Evolutionary conservation across 2,888 invertebrate genomes (phyloP).

Genomic region (Cataglyphis livida): DNA sequence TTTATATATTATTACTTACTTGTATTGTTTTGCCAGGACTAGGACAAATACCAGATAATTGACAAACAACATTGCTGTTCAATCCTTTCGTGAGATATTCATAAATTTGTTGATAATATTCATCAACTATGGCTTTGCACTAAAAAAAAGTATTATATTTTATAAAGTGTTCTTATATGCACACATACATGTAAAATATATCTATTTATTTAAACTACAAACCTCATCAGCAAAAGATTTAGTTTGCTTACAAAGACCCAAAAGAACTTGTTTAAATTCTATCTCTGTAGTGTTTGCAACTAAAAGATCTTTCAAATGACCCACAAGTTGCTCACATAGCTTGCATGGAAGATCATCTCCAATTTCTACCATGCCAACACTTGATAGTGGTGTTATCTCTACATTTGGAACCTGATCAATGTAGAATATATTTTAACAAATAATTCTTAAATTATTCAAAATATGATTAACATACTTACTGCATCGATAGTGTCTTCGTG

Average conservation of each 20-base stretch:
- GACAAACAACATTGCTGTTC: slow-evolving; percentile 90
- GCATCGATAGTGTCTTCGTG: slow-evolving; percentile 87
- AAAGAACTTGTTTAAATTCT: slow-evolving; percentile 92
- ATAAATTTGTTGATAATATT: slow-evolving; percentile 93
- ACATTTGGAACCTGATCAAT: slow-evolving; percentile 83
- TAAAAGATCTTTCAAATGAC: slow-evolving; percentile 92
- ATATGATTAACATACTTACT: slow-evolving; percentile 74
- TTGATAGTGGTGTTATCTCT: slow-evolving; percentile 87
- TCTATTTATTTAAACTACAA: slow-evolving; percentile 51
- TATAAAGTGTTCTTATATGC: not conserved
- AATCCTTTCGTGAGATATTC: slow-evolving; percentile 89
- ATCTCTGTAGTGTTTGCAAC: slow-evolving; percentile 94
- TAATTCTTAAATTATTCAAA: not conserved
- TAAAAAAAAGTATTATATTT: slow-evolving; percentile 57
- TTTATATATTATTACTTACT: slow-evolving; percentile 32
- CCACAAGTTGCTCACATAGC: slow-evolving; percentile 93
- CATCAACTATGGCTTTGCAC: slow-evolving; percentile 91
- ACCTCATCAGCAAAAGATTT: slow-evolving; percentile 90
- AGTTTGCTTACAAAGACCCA: slow-evolving; percentile 93
- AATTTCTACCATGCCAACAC: slow-evolving; percentile 87
- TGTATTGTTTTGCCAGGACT: slow-evolving; percentile 76
- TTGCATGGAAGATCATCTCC: slow-evolving; percentile 92
- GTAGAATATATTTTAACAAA: slow-evolving; percentile 22
- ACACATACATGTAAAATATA: slow-evolving; percentile 31
- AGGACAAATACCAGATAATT: slow-evolving; percentile 90